Conservation (phyloP, 2,888 invertebrate species). For the Microchrysa polita region DNA sequence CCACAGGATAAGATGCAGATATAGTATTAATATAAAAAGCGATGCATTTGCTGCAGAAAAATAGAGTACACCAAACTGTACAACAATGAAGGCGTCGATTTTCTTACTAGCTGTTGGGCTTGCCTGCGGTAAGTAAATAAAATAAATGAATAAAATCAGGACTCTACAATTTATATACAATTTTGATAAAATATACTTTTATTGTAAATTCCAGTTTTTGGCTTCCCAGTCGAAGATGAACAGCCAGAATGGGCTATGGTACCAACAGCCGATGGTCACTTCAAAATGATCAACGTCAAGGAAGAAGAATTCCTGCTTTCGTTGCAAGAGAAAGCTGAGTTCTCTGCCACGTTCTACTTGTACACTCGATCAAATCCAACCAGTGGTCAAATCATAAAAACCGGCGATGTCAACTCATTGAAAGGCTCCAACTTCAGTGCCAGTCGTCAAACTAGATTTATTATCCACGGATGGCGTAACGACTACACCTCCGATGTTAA, state of each 20-base stretch:
- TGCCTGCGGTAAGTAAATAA: slow-evolving; percentile 18
- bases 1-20: no score
- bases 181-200: neutral
- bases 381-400: slow-evolving; percentile 27
- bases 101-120: slow-evolving; percentile 3
- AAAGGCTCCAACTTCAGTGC: slow-evolving; percentile 33
- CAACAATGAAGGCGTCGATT: slow-evolving; percentile 27
- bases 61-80: slow-evolving; percentile 7
- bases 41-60: neutral
- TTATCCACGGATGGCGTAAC: slow-evolving; percentile 30
- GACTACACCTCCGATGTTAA: neutral
- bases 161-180: neutral
- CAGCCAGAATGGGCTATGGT: slow-evolving; percentile 26
- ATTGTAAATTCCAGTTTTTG: slow-evolving; percentile 6
- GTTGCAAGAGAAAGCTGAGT: neutral
- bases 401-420: slow-evolving; percentile 30
- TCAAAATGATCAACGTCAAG: slow-evolving; percentile 18
- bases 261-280: slow-evolving; percentile 30
- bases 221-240: slow-evolving; percentile 9
- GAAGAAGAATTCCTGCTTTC: slow-evolving; percentile 8
- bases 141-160: neutral
- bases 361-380: slow-evolving; percentile 57
- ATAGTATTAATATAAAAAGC: neutral
- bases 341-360: slow-evolving; percentile 51
- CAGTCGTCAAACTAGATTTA: slow-evolving; percentile 35